Conservation (phyloP, 2,113 vertebrate genomes). For the Probosciger aterrimus region DNA sequence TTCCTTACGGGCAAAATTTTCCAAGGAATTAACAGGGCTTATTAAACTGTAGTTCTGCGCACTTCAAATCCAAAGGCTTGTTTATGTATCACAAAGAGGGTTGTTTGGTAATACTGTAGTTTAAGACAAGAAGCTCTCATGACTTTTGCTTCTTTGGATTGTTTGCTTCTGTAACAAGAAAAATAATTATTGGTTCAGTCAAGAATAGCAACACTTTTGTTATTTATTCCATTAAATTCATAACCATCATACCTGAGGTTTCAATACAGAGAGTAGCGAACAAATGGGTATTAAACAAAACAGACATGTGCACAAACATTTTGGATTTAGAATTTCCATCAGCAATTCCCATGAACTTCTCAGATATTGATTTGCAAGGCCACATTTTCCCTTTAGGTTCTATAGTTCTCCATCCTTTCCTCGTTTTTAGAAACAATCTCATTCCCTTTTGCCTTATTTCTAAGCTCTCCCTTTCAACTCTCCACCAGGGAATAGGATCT, state of each 20-base stretch:
- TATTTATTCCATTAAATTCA: background rate
- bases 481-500: background rate
- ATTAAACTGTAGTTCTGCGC: background rate
- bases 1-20: background rate
- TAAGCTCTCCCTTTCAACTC: background rate
- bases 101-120: background rate
- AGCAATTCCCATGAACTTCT: background rate
- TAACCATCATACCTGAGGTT: background rate
- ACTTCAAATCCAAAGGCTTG: background rate
- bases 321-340: background rate
- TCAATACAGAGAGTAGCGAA: background rate
- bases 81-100: background rate
- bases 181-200: background rate
- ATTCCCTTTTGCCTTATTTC: background rate
- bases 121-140: background rate
- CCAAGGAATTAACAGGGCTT: background rate
- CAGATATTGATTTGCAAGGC: background rate
- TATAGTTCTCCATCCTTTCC: background rate
- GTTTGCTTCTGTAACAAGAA: background rate
- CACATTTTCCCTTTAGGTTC: background rate
- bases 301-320: no score
- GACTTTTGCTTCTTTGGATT: background rate
- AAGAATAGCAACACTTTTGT: background rate
- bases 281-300: background rate
- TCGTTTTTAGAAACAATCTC: background rate